These are phyloP conservation scores for Poicephalus meyeri DNA, from an alignment of 2,113 vertebrate species.

Conservation along the genomic window DNA sequence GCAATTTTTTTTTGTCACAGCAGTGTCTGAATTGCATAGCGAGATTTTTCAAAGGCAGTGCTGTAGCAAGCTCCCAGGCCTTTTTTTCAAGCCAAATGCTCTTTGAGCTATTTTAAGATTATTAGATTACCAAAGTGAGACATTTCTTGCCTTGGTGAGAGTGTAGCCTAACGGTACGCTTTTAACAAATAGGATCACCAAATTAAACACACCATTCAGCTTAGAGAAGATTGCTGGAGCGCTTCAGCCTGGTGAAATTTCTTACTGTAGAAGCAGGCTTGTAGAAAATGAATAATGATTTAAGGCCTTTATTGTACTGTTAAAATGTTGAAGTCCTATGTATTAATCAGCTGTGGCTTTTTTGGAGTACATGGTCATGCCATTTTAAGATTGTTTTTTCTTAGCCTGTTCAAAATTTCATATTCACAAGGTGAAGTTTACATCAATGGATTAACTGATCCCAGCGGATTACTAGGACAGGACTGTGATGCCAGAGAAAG, in stretches of 20 bases:
- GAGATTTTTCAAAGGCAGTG: background rate
- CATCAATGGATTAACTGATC: background rate
- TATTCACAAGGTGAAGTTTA: background rate
- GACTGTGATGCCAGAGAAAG: background rate
- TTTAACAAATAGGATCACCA: slow-evolving; percentile 48
- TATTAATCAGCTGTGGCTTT: background rate
- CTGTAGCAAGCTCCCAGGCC: background rate
- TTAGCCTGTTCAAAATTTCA: background rate
- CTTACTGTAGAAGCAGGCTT: background rate
- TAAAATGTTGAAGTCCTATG: background rate
- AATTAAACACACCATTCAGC: slow-evolving; percentile 16
- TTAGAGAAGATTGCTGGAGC: background rate
- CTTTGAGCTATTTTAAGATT: slow-evolving; percentile 46
- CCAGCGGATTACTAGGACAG: background rate
- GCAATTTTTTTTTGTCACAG: background rate
- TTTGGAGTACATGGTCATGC: background rate
- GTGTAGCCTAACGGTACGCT: background rate
- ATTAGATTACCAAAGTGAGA: slow-evolving; percentile 41
- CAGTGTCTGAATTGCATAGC: background rate
- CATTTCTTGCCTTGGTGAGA: slow-evolving; percentile 29
- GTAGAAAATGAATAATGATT: background rate
- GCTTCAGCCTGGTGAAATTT: slow-evolving; percentile 21
- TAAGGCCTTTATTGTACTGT: background rate
- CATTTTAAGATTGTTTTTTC: background rate
- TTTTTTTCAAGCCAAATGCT: background rate